phyloP scores from a whole-genome alignment of 2,113 vertebrate genomes.

The Albula goreensis region DNA sequence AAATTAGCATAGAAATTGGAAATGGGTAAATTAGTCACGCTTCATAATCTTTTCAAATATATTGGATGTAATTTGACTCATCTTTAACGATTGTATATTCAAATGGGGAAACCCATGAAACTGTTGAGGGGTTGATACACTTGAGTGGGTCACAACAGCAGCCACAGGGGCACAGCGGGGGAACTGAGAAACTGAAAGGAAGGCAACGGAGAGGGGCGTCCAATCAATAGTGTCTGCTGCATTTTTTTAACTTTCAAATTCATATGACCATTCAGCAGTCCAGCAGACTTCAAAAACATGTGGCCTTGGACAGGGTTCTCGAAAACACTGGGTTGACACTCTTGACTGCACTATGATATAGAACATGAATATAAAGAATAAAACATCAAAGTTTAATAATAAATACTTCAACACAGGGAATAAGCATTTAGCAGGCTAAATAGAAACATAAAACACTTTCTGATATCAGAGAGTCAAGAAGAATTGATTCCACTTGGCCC shows the following conservation, averaged over 20 bases:
- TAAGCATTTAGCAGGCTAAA: neutral
- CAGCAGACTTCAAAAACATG: neutral
- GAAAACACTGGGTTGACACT: neutral
- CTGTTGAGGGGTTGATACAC: neutral
- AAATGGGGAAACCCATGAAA: constrained; percentile 7
- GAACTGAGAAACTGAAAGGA: neutral
- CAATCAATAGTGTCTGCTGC: neutral
- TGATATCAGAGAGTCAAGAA: neutral
- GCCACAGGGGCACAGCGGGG: neutral
- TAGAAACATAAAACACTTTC: neutral
- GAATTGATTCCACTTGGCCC: neutral
- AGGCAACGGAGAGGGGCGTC: neutral
- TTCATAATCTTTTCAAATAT: constrained; percentile 22
- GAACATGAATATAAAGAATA: neutral
- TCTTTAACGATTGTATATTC: constrained; percentile 17
- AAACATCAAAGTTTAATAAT: neutral
- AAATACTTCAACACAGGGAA: neutral
- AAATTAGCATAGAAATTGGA: constrained; percentile 33
- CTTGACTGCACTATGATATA: neutral
- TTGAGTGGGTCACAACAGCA: neutral
- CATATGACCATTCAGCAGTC: neutral
- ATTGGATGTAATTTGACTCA: constrained; percentile 22
- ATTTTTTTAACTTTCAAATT: neutral
- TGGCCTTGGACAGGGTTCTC: neutral
- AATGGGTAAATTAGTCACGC: constrained; percentile 28